Evolutionary conservation across 2,888 invertebrate species (phyloP), one percentile per base, ranked within the genome.

Genomic region (Pilophorus perplexus): DNA sequence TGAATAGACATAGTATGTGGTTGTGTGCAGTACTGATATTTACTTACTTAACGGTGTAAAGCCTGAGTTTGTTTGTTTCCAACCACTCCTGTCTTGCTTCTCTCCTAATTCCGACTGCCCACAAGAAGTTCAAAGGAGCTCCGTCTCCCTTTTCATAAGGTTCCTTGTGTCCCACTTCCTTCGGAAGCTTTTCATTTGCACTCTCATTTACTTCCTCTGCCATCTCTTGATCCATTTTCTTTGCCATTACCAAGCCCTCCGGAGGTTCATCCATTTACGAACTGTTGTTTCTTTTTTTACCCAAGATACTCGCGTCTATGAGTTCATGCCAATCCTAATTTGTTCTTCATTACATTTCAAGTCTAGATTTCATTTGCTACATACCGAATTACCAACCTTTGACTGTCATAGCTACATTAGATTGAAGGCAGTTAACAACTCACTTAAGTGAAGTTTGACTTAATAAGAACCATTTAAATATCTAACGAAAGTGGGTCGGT

Each of bases 211-310:
- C 52, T 52, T 16, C 14, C 16, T 52, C 10, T 16, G 25, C 16
- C 18, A n/a, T 28, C 46, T 23, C 46, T 46, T 46, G 23, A 46
- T 22, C 23, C 14, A 46, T 46, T 46, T 46, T 46, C 46, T 2
- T 23, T 12, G 22, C 46, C n/a, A n/a, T n/a, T 23, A 23, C 12
- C 10, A 25, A 28, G 28, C 52, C 52, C 27, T 52, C 52, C n/a
- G 52, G 52, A 23, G 52, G 52, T 28, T 52, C 27, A 52, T 52
- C 52, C 52, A 52, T 52, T 33, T 52, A 52, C 25, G 27, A 52
- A 8, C 16, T 25, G n/a, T n/a, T n/a, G n/a, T n/a, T n/a, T n/a
- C 25, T 52, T 52, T 52, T 27, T 3, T 28, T 27, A 16, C 14
- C 28, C 14, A 16, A 27, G 52, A n/a, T 16, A 28, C 52, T 23